phyloP scores from a whole-genome alignment of 2,113 vertebrate genomes.

The Nycticorax nycticorax region DNA sequence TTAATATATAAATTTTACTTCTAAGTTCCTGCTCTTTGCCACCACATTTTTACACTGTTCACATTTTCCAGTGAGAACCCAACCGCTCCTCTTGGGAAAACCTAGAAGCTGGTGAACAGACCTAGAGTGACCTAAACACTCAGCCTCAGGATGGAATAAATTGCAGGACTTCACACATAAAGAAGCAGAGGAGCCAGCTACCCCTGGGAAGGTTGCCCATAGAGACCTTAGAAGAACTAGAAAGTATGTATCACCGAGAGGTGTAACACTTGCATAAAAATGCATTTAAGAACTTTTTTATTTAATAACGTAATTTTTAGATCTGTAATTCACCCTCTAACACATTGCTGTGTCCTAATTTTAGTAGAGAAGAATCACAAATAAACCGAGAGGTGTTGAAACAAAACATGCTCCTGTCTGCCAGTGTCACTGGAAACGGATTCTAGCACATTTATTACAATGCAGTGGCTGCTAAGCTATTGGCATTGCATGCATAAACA shows the following conservation, averaged over 20 bases:
- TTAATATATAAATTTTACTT: background rate
- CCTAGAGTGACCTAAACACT: background rate
- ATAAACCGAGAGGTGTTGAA: background rate
- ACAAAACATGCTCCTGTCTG: background rate
- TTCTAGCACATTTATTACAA: background rate
- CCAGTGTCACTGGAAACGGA: background rate
- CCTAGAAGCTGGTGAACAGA: background rate
- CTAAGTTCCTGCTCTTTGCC: background rate
- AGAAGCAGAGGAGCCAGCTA: background rate
- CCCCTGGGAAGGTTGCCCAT: background rate
- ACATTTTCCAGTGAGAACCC: background rate
- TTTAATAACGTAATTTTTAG: background rate
- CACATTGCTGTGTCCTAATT: background rate
- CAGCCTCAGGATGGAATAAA: background rate
- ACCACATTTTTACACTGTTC: background rate
- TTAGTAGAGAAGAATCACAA: background rate
- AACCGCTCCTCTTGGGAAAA: background rate
- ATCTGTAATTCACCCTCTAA: background rate
- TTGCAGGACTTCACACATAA: background rate
- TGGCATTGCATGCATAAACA: background rate
- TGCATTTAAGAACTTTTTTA: background rate
- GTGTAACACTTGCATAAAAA: background rate
- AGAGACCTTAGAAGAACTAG: background rate
- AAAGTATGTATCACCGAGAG: background rate
- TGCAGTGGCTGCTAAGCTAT: background rate